Percentiles rank a stretch among this genome's conserved stretches.
phyloP scores from a whole-genome alignment of 2,888 invertebrate genomes.

The Aphidoletes aphidimyza region DNA sequence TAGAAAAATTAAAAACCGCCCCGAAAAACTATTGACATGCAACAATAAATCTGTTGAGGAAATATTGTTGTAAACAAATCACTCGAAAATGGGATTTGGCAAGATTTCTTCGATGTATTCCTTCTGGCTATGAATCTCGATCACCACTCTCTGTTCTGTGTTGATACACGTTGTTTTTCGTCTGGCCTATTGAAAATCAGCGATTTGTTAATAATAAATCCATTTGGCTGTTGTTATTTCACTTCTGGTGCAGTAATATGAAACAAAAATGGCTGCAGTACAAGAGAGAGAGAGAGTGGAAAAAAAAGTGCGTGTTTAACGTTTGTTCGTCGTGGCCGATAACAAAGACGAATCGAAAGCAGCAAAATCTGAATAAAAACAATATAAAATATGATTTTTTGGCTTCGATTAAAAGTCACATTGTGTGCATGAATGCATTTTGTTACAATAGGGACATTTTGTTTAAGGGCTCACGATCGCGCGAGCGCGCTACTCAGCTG shows the following conservation, averaged over 20 bases:
- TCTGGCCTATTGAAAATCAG: slow-evolving; percentile 44
- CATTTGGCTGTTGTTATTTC: slow-evolving; percentile 41
- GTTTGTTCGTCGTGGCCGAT: too few relatives aligned
- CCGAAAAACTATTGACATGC: slow-evolving; percentile 13
- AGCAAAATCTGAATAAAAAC: slow-evolving; percentile 28
- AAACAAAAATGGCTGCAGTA: slow-evolving; percentile 5
- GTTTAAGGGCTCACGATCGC: neutral
- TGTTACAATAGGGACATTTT: too few relatives aligned
- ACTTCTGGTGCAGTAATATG: slow-evolving; percentile 13
- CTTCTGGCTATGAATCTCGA: too few relatives aligned
- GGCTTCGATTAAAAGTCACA: slow-evolving; percentile 31
- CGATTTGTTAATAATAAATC: slow-evolving; percentile 54
- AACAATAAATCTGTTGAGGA: neutral
- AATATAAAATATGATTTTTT: slow-evolving; percentile 7
- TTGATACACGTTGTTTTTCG: slow-evolving; percentile 41
- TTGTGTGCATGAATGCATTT: slow-evolving; percentile 50
- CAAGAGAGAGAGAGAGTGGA: neutral
- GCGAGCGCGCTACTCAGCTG: neutral
- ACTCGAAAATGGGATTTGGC: neutral
- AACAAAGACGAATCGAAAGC: too few relatives aligned
- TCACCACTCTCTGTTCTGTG: neutral
- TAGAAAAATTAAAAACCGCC: neutral
- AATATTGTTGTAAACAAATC: neutral
- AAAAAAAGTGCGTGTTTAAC: neutral
- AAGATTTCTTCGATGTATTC: too few relatives aligned